Conservation (phyloP, 2,797 vertebrate genomes). For the Crenichthys baileyi region DNA sequence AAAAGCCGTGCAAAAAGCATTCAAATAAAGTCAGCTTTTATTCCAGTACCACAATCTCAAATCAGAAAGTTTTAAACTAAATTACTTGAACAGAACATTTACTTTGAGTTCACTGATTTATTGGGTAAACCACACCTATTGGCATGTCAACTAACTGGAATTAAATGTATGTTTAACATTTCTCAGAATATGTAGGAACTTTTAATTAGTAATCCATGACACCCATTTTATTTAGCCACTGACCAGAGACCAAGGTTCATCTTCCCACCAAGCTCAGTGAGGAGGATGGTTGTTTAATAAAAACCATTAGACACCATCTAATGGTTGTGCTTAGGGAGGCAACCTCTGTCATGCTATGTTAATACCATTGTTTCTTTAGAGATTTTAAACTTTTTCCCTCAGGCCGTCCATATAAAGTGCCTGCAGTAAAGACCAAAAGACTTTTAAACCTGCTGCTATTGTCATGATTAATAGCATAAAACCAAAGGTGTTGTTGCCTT, state of each 20-base stretch:
- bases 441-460: neutral
- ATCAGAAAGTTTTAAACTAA: neutral
- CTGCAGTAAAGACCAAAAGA: neutral
- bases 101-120: neutral
- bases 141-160: neutral
- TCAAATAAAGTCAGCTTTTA: neutral
- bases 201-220: neutral
- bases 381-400: neutral
- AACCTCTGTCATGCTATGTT: neutral
- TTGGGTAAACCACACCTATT: neutral
- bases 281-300: neutral
- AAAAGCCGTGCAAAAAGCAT: neutral
- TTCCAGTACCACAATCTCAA: neutral
- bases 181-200: neutral
- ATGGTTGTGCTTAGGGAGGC: neutral
- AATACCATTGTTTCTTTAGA: neutral
- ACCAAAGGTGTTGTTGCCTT: neutral
- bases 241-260: neutral
- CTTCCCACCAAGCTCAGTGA: neutral
- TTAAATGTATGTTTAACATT: neutral
- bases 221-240: neutral
- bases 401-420: neutral
- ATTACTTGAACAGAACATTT: neutral
- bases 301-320: neutral
- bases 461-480: neutral